phyloP scores from a whole-genome alignment of 2,113 vertebrate genomes.

The Megaleporinus macrocephalus region DNA sequence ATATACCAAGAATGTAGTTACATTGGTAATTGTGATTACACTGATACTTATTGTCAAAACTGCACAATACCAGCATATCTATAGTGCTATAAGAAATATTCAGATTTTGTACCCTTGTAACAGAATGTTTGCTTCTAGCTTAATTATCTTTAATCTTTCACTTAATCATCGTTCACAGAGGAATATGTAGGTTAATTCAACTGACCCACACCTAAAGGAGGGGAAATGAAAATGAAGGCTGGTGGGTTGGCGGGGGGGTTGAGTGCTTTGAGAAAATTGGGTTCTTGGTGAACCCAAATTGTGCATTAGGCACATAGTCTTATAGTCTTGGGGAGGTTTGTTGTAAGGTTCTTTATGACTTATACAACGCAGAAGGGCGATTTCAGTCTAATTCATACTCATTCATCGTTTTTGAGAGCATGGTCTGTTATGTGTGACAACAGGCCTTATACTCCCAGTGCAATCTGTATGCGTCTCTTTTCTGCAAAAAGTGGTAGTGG shows the following conservation, averaged over 20 bases:
- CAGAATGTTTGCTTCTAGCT: background rate
- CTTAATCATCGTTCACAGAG: too few relatives aligned
- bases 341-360: conserved; percentile 1
- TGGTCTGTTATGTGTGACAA: conserved; percentile 15
- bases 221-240: conserved; percentile 21
- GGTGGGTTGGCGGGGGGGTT: conserved; percentile 16
- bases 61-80: background rate
- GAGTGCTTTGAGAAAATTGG: conserved; percentile 38
- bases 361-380: background rate
- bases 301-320: background rate
- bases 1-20: background rate
- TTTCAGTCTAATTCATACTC: background rate
- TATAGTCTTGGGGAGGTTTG: background rate
- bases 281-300: conserved; percentile 31
- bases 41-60: background rate
- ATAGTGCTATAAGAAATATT: background rate
- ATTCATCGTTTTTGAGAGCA: background rate
- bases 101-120: background rate
- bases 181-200: conserved; percentile 10
- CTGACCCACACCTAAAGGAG: background rate
- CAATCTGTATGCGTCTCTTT: conserved; percentile 18
- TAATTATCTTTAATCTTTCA: background rate
- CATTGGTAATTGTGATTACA: background rate
- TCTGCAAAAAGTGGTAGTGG: background rate
- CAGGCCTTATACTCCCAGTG: background rate